Evolutionary conservation across 2,888 invertebrate species (phyloP), one percentile per base, ranked within the genome.

Genomic region (Eugnorisma glareosa): DNA sequence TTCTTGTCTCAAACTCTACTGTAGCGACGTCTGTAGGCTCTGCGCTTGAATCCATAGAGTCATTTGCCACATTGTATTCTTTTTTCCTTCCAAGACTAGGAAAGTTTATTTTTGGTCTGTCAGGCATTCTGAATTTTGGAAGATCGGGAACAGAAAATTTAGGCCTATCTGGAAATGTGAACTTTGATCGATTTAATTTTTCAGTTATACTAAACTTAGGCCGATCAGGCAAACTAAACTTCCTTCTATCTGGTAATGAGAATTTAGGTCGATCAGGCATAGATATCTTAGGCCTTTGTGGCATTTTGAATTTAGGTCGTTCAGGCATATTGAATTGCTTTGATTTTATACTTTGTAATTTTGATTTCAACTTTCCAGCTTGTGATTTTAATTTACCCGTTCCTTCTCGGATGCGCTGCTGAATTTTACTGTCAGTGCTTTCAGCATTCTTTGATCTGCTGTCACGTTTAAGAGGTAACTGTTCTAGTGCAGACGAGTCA

Each of bases 1-100:
- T 98, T 87, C 97, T 97, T 84, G 98, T 97, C 93, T 98, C 98
- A 91, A 97, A 97, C 71, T 97, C 97, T 90, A 98, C 98, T 64
- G 97, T 97, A 73, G 97, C 96, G 57, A 96, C 95, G 75, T 97
- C 96, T 87, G 93, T 93, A 90, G 92, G 91, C 89, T 93, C 96
- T 71, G 89, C 90, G 77, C 91, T 93, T 28, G 94, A 96, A 91
- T 92, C 96, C 86, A 86, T 96, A 90, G 86, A 93, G 82, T 96
- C 95, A 18, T 89, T 91, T 67, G 93, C 93, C 37, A 91, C 86
- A 87, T 95, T 95, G 64, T 93, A 89, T 79, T 95, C 95, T 84
- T 97, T 97, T 91, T 97, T 97, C 81, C 96, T 96, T 24, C 97
- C 96, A 43, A 97, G 93, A 28, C 97, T 97, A 11, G 98, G 97